These are phyloP conservation scores for Dasysyrphus albostriatus DNA, from an alignment of 2,888 invertebrate species.

Conservation along the genomic window DNA sequence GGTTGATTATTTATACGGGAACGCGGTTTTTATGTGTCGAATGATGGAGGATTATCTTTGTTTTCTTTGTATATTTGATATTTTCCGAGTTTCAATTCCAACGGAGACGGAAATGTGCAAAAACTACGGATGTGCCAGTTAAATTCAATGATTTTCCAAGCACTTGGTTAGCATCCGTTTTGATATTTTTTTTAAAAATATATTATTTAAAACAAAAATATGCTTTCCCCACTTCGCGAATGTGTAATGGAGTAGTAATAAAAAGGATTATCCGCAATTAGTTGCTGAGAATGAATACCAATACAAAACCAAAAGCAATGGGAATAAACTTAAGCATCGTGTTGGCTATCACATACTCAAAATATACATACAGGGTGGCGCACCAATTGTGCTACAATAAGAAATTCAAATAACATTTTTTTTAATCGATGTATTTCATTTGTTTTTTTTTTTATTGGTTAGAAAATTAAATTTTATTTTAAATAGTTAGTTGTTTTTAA, in stretches of 20 bases:
- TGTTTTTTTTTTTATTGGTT: no score
- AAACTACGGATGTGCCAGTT: constrained; percentile 64
- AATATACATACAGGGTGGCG: no score
- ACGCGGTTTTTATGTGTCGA: constrained; percentile 63
- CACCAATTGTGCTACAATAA: no score
- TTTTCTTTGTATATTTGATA: constrained; percentile 37
- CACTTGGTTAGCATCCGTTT: constrained; percentile 31
- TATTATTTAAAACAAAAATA: constrained; percentile 11
- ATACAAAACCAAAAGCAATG: not conserved
- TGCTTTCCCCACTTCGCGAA: not conserved
- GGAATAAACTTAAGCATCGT: no score
- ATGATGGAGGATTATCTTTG: constrained; percentile 52
- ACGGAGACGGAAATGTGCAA: constrained; percentile 58
- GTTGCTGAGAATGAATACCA: not conserved
- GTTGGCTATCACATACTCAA: no score
- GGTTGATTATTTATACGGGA: constrained; percentile 64
- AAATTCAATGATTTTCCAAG: constrained; percentile 59
- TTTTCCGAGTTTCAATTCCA: constrained; percentile 32
- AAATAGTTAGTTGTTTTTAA: no score
- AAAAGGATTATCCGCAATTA: not conserved
- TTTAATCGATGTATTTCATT: no score
- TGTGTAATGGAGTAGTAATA: constrained; percentile 8
- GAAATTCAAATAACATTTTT: no score
- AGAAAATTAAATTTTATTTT: no score
- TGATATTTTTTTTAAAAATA: not conserved